phyloP scores from a whole-genome alignment of 1,140 invertebrate genomes.

The Hypsibius dujardini region DNA sequence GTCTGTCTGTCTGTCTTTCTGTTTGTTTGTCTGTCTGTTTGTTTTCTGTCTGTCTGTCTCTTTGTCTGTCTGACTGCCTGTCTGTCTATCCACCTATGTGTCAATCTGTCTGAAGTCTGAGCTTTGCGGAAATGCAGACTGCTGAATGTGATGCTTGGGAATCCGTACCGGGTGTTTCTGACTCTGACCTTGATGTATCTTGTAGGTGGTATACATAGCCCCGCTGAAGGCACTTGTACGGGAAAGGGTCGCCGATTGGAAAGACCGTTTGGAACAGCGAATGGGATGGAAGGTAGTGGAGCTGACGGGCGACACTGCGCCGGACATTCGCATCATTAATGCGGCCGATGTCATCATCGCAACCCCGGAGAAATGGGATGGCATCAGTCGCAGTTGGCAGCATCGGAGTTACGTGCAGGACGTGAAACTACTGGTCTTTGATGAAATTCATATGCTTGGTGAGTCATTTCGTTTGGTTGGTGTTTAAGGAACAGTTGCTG shows the following conservation, averaged over 20 bases:
- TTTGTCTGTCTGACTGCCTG: too few relatives aligned
- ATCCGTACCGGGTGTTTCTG: too few relatives aligned
- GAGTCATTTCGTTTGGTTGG: too few relatives aligned
- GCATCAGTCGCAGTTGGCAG: slow-evolving; percentile 90
- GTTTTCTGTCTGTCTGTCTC: too few relatives aligned
- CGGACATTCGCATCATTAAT: slow-evolving; percentile 66
- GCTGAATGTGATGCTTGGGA: too few relatives aligned
- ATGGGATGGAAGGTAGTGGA: slow-evolving; percentile 71
- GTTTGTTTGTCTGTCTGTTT: too few relatives aligned
- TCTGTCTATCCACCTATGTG: too few relatives aligned
- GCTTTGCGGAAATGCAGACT: too few relatives aligned
- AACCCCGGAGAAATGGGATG: slow-evolving; percentile 99
- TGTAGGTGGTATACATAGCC: slow-evolving; percentile 94
- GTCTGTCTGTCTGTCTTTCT: too few relatives aligned
- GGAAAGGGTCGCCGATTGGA: slow-evolving; percentile 92
- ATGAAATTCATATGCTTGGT: slow-evolving; percentile 93
- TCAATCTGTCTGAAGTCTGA: too few relatives aligned
- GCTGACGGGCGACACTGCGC: slow-evolving; percentile 84
- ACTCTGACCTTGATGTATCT: too few relatives aligned
- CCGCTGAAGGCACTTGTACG: slow-evolving; percentile 91
- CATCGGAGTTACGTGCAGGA: slow-evolving; percentile 77
- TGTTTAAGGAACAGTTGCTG: too few relatives aligned
- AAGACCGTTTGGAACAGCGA: slow-evolving; percentile 55
- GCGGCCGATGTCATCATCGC: slow-evolving; percentile 82
- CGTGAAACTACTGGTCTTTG: slow-evolving; percentile 84